Evolutionary conservation across 2,797 vertebrate genomes (phyloP), one percentile per base, ranked within the genome.

Genomic region (Lepidocolaptes lacrymiger): DNA sequence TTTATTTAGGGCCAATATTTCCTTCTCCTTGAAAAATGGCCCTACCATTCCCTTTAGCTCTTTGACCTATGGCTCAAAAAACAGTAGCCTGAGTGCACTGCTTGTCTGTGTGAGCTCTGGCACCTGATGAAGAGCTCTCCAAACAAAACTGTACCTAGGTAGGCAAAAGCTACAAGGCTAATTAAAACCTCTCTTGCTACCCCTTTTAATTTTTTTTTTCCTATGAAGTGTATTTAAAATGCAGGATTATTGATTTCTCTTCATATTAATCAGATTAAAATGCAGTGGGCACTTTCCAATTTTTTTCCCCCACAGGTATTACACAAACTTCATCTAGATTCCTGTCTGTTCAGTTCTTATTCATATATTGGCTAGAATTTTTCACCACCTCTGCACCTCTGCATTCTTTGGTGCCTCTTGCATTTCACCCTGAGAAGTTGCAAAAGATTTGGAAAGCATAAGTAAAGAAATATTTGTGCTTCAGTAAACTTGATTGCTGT

Each of bases 401-500:
- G 41, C 14, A 17, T 6, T 83, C 21, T 64, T n/a, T 4, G 3
- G 19, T 54, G 36, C 6, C 51, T 93, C 55, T 67, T 84, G 32
- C 5, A 2, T 73, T 94, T 84, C 44, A 34, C 34, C 56, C 41
- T 2, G 1, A 73, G n/a, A 52, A 28, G 32, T 12, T 88, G 55
- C 90, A 93, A 46, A 55, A 76, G 88, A 39, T 61, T 41, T 37
- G 37, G 4, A 37, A 82, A 88, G 28, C 41, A 10, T 21, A 67
- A 20, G 17, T 19, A 21, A 76, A 88, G 39, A 81, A 81, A 79
- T 66, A 88, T 69, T 90, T 90, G 73, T 90, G 77, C 85, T 90
- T 91, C 93, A 76, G 62, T 88, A 67, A 93, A 52, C 74, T 82
- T 82, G 59, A 82, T 73, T 95, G 48, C 77, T 91, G 59, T 86